A percentile compares a stretch with the other conserved stretches of the same genome.
phyloP scores from a whole-genome alignment of 2,113 vertebrate species.

The Pontoporia blainvillei region DNA sequence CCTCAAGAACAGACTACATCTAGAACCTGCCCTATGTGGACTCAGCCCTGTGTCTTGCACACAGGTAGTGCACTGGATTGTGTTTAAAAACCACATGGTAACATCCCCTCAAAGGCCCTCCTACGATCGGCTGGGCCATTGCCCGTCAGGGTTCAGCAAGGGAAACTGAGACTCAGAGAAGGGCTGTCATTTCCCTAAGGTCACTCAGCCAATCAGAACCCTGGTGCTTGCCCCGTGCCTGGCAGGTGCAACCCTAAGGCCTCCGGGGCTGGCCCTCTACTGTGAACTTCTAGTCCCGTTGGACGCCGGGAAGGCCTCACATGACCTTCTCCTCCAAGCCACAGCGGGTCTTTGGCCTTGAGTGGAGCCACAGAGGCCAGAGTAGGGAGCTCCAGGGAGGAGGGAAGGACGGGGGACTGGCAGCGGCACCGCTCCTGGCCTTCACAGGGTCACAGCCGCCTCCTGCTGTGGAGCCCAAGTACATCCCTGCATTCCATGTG shows the following conservation, averaged over 20 bases:
- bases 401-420: too few relatives aligned
- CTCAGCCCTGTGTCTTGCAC: not conserved
- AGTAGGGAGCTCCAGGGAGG: not conserved
- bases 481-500: not conserved
- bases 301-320: not conserved
- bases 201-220: not conserved
- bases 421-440: accelerated
- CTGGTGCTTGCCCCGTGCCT: not conserved
- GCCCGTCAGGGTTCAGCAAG: not conserved
- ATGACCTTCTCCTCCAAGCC: not conserved
- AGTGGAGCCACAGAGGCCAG: not conserved
- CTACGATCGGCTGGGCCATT: accelerated
- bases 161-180: not conserved
- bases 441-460: not conserved
- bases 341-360: not conserved
- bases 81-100: not conserved
- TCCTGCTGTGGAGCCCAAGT: not conserved
- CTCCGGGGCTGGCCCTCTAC: not conserved
- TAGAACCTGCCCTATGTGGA: not conserved
- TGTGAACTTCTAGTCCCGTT: not conserved
- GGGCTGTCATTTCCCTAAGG: not conserved
- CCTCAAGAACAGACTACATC: not conserved
- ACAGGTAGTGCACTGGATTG: not conserved
- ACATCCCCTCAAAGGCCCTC: not conserved
- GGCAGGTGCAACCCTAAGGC: not conserved